These are phyloP conservation scores for Rhingia rostrata DNA, from an alignment of 2,888 invertebrate species.

Conservation along the genomic window DNA sequence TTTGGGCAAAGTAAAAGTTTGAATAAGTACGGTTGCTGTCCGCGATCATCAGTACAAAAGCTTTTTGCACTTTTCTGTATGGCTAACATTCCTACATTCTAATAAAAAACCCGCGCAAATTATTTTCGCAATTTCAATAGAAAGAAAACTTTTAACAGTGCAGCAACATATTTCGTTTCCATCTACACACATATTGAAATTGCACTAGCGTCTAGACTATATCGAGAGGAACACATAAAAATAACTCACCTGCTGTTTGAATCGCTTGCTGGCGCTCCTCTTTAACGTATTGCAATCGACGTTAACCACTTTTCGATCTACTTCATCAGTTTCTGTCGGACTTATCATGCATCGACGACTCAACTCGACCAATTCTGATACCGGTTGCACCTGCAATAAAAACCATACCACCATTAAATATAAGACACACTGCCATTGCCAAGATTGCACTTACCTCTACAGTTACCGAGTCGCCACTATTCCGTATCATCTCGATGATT, in stretches of 20 bases:
- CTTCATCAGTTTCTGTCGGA: slow-evolving; percentile 77
- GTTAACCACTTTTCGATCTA: slow-evolving; percentile 78
- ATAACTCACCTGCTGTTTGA: slow-evolving; percentile 84
- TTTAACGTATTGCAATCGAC: slow-evolving; percentile 89
- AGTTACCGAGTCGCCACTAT: slow-evolving; percentile 91
- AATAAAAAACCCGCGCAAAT: no score
- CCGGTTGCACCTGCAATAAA: slow-evolving; percentile 91
- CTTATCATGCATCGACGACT: slow-evolving; percentile 87
- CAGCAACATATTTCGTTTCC: no score
- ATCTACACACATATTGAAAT: neutral
- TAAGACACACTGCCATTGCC: slow-evolving; percentile 12
- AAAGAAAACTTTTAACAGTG: no score
- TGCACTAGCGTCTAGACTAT: neutral
- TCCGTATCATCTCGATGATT: slow-evolving; percentile 95
- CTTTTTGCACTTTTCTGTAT: neutral
- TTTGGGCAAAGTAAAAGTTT: neutral
- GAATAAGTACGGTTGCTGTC: neutral
- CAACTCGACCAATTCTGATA: slow-evolving; percentile 95
- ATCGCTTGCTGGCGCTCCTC: slow-evolving; percentile 91
- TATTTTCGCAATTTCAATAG: no score
- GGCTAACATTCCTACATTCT: neutral
- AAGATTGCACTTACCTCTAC: slow-evolving; percentile 88
- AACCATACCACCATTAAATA: slow-evolving; percentile 7
- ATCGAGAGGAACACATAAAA: neutral
- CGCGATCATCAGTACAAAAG: neutral